A percentile compares a stretch with the other conserved stretches of the same genome.
phyloP scores from a whole-genome alignment of 2,888 invertebrate genomes.

The Drosophila setosimentum region DNA sequence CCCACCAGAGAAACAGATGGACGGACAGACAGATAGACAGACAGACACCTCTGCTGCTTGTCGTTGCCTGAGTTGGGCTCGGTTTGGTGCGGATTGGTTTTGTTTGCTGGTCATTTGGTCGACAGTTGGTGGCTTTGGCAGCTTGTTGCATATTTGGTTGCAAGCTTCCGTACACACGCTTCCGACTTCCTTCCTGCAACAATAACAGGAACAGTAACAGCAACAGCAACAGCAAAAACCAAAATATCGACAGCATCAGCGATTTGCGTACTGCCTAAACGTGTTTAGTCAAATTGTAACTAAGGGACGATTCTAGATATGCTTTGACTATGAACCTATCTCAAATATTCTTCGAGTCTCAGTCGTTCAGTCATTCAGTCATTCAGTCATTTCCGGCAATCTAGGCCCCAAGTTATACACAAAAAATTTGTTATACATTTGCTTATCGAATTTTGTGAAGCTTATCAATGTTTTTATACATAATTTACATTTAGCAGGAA shows the following conservation, averaged over 20 bases:
- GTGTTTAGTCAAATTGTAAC: constrained; percentile 55
- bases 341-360: constrained; percentile 9
- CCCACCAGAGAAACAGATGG: neutral
- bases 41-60: constrained; percentile 59
- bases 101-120: constrained; percentile 47
- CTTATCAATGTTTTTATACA: neutral
- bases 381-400: constrained; percentile 11
- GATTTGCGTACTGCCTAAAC: constrained; percentile 57
- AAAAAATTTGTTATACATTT: constrained; percentile 2
- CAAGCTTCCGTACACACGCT: constrained; percentile 62
- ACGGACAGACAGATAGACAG: neutral
- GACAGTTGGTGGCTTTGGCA: constrained; percentile 60
- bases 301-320: constrained; percentile 28
- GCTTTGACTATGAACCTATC: neutral
- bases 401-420: neutral
- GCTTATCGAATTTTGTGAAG: neutral
- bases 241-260: constrained; percentile 17
- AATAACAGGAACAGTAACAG: constrained; percentile 1
- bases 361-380: constrained; percentile 1
- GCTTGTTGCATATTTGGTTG: constrained; percentile 59
- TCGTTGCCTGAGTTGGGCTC: constrained; percentile 25
- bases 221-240: constrained; percentile 9
- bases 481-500: neutral
- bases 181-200: constrained; percentile 68
- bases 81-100: constrained; percentile 16